These are phyloP conservation scores for Melanargia galathea DNA, from an alignment of 2,888 invertebrate genomes.

Conservation along the genomic window DNA sequence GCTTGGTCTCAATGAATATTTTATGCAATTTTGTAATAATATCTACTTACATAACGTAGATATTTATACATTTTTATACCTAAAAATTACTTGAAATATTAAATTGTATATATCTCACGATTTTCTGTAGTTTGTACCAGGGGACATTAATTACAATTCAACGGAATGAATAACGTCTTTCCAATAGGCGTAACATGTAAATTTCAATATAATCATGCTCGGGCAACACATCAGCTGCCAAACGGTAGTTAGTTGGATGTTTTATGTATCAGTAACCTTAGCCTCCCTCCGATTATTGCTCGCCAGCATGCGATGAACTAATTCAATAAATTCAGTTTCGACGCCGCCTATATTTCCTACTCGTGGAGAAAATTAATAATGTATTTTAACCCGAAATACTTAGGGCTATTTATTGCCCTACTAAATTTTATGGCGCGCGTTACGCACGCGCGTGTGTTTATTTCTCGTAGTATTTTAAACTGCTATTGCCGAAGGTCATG, in stretches of 20 bases:
- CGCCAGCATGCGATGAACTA: conserved; percentile 38
- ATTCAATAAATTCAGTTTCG: conserved; percentile 41
- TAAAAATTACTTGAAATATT: no score
- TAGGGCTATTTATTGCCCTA: conserved; percentile 29
- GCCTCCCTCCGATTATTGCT: conserved; percentile 35
- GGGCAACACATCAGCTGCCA: conserved; percentile 37
- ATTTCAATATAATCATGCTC: conserved; percentile 24
- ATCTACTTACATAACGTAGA: no score
- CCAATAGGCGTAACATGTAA: conserved; percentile 15
- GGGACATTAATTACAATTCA: background rate
- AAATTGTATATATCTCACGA: no score
- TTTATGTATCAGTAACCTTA: conserved; percentile 35
- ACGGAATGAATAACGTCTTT: conserved; percentile 14
- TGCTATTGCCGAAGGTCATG: background rate
- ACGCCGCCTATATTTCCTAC: conserved; percentile 33
- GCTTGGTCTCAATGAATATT: no score
- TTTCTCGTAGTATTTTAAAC: conserved; percentile 8
- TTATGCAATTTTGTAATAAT: no score
- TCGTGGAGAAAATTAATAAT: conserved; percentile 36
- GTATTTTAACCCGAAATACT: conserved; percentile 36
- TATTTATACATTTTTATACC: no score
- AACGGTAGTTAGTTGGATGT: conserved; percentile 37
- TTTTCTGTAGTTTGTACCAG: background rate
- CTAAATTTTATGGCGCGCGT: conserved; percentile 20
- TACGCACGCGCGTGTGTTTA: conserved; percentile 17